Evolutionary conservation across 30 jellyfish, hydroid and myxozoan genomes (phyloP).

Genomic region (Sanderia malayensis): DNA sequence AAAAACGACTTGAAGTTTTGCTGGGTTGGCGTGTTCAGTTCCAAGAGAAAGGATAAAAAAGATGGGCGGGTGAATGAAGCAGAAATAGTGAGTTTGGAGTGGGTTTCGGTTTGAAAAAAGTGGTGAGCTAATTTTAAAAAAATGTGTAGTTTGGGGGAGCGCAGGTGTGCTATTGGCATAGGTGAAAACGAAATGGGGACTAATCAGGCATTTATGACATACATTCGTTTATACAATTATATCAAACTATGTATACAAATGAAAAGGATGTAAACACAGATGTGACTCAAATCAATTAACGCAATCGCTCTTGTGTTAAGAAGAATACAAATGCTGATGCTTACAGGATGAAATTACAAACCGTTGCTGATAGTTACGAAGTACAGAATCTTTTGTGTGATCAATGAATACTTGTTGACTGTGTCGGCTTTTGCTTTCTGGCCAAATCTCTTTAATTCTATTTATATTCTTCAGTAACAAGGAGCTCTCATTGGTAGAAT

Average conservation of each 20-base stretch:
- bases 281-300: too few relatives aligned
- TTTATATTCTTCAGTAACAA: neutral
- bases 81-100: neutral
- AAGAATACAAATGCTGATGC: too few relatives aligned
- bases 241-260: too few relatives aligned
- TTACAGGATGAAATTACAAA: too few relatives aligned
- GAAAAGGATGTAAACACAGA: too few relatives aligned
- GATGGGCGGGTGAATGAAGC: neutral
- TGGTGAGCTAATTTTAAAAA: too few relatives aligned
- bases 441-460: constrained; percentile 35
- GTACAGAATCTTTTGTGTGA: constrained; percentile 18
- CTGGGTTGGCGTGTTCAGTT: neutral
- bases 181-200: too few relatives aligned
- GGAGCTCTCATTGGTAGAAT: constrained; percentile 7
- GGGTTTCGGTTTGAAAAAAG: neutral
- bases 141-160: too few relatives aligned
- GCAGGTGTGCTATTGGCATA: too few relatives aligned
- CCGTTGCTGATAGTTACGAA: constrained; percentile 32
- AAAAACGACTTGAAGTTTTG: neutral
- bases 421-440: constrained; percentile 44
- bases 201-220: too few relatives aligned
- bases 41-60: neutral
- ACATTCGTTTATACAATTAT: too few relatives aligned
- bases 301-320: too few relatives aligned
- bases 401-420: constrained; percentile 42